A percentile compares a stretch with the other conserved stretches of the same genome.
phyloP scores from a whole-genome alignment of 2,113 vertebrate genomes.

The Phodopus roborovskii region DNA sequence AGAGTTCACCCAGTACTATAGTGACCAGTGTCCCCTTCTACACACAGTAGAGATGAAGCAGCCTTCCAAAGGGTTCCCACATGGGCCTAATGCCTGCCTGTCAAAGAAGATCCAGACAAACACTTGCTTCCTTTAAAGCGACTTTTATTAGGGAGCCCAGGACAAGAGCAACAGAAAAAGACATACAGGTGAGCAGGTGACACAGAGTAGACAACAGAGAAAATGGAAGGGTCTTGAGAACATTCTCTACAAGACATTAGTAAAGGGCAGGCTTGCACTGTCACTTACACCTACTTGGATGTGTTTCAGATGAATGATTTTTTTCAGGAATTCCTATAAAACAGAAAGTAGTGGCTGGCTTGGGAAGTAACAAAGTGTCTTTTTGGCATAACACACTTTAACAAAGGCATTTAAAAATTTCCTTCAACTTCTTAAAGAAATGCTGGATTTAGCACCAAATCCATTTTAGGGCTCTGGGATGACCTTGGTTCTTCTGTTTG shows the following conservation, averaged over 20 bases:
- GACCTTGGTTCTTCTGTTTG: too few relatives aligned
- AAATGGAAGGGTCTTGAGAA: neutral
- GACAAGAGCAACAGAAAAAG: neutral
- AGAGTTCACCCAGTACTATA: neutral
- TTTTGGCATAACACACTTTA: too few relatives aligned
- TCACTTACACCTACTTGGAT: neutral
- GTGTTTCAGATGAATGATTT: neutral
- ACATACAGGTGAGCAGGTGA: neutral
- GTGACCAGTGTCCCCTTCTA: neutral
- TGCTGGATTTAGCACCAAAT: too few relatives aligned
- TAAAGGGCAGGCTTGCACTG: neutral
- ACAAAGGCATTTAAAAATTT: too few relatives aligned
- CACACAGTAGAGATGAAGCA: neutral
- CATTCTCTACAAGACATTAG: neutral
- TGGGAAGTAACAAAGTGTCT: too few relatives aligned
- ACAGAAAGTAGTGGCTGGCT: neutral
- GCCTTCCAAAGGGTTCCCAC: neutral
- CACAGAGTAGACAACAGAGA: neutral
- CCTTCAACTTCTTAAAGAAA: too few relatives aligned
- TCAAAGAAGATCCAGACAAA: neutral
- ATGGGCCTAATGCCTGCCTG: neutral
- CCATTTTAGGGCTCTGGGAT: too few relatives aligned
- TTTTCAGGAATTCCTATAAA: neutral
- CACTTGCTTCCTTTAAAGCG: neutral
- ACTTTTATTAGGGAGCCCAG: neutral